Evolutionary conservation across 2,888 invertebrate species (phyloP).

Genomic region (Stenurella melanura): DNA sequence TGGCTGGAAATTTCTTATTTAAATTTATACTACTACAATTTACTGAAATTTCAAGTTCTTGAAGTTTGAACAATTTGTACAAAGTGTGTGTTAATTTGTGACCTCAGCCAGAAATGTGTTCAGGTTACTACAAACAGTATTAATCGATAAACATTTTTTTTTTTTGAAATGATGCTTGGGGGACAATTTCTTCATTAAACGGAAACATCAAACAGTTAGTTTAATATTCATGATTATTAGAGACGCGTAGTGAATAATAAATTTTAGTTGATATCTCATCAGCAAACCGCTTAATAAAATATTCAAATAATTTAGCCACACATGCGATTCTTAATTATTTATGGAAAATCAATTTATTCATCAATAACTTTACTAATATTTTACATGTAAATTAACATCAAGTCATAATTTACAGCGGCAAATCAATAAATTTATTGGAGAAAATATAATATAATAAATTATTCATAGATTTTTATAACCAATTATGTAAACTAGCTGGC

Average conservation of each 20-base stretch:
- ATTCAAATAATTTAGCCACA: conserved; percentile 20
- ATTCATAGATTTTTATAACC: conserved; percentile 56
- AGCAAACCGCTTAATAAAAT: conserved; percentile 9
- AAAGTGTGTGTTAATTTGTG: too few species aligned
- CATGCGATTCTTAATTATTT: conserved; percentile 26
- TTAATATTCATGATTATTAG: conserved; percentile 1
- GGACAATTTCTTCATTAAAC: neutral
- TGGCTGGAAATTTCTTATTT: too few species aligned
- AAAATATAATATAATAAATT: conserved; percentile 54
- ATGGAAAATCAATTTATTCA: conserved; percentile 29
- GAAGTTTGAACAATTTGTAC: too few species aligned
- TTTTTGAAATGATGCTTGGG: neutral
- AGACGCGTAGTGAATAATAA: neutral
- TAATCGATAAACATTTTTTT: neutral
- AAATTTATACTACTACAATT: too few species aligned
- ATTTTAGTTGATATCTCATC: conserved; percentile 2
- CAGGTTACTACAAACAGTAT: neutral
- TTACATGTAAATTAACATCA: conserved; percentile 34
- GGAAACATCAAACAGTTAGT: neutral
- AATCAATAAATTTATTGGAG: conserved; percentile 51
- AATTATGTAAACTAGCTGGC: conserved; percentile 54
- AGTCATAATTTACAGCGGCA: conserved; percentile 37
- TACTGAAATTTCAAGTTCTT: too few species aligned
- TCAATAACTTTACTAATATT: conserved; percentile 14
- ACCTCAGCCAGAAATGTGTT: too few species aligned